Conservation (phyloP, 2,113 vertebrate species). For the Centropus bengalensis region DNA sequence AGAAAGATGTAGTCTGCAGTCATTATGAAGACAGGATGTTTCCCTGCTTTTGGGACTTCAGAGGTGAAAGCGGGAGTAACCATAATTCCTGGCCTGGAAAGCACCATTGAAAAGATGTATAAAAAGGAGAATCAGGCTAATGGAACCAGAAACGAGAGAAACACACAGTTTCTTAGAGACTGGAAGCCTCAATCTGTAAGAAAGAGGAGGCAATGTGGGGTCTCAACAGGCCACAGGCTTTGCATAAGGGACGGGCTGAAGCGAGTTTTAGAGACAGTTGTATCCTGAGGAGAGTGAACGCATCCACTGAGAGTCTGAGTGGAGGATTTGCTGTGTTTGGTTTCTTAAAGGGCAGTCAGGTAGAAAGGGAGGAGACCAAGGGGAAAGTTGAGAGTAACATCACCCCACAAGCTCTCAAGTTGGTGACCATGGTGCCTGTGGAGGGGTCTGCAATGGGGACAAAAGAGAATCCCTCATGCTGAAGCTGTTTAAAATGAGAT, state of each 20-base stretch:
- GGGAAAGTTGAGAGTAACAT: not conserved
- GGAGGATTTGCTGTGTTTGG: not conserved
- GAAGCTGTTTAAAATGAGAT: not conserved
- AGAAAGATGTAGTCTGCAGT: not conserved
- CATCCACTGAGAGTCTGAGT: not conserved
- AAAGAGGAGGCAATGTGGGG: not conserved
- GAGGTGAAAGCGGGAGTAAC: not conserved
- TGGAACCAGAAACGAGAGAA: not conserved
- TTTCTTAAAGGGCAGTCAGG: not conserved
- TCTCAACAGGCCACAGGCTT: not conserved
- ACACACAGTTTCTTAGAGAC: fast-evolving
- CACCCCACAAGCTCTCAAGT: not conserved
- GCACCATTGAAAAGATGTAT: not conserved
- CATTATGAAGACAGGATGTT: not conserved
- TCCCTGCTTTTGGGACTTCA: not conserved
- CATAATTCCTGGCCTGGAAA: not conserved
- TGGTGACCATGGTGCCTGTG: not conserved
- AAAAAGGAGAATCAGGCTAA: not conserved
- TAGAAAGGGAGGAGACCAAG: not conserved
- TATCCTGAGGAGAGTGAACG: fast-evolving
- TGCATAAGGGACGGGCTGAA: not conserved
- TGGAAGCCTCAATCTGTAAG: not conserved
- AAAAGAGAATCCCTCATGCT: not conserved
- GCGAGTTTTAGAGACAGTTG: not conserved
- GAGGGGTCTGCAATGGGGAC: not conserved